These are phyloP conservation scores for Helleia helle DNA, from an alignment of 2,888 invertebrate species.

Conservation along the genomic window DNA sequence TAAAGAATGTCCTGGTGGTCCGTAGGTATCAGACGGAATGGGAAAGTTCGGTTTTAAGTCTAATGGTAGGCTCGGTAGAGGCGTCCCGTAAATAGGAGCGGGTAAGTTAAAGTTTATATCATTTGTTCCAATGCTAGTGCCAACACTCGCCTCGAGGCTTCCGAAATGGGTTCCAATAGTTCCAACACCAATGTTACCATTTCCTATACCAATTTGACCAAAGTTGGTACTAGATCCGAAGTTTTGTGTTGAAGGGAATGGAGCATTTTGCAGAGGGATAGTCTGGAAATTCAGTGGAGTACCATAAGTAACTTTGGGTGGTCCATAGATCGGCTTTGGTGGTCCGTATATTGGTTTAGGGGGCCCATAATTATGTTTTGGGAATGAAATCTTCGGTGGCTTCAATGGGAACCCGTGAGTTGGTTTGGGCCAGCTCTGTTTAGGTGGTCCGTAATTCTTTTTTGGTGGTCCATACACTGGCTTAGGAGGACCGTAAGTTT, in stretches of 20 bases:
- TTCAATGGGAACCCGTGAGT: conserved; percentile 47
- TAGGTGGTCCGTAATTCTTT: conserved; percentile 41
- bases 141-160: conserved; percentile 22
- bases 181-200: conserved; percentile 16
- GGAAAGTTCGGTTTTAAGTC: conserved; percentile 63
- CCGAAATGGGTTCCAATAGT: conserved; percentile 19
- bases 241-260: conserved; percentile 23
- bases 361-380: conserved; percentile 37
- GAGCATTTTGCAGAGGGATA: conserved; percentile 30
- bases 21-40: conserved; percentile 54
- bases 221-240: conserved; percentile 21
- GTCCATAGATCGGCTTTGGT: conserved; percentile 55
- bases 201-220: conserved; percentile 19
- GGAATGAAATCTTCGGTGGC: conserved; percentile 38
- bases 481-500: conserved; percentile 59
- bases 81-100: conserved; percentile 59
- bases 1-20: conserved; percentile 56
- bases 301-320: conserved; percentile 40
- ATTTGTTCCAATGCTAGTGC: conserved; percentile 27
- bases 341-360: conserved; percentile 55
- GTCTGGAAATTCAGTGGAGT: conserved; percentile 31
- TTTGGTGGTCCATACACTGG: conserved; percentile 45
- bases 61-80: conserved; percentile 37
- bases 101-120: conserved; percentile 47
- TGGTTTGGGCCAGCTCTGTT: conserved; percentile 41